phyloP scores from a whole-genome alignment of 2,888 invertebrate species.

The Homarus gammarus region DNA sequence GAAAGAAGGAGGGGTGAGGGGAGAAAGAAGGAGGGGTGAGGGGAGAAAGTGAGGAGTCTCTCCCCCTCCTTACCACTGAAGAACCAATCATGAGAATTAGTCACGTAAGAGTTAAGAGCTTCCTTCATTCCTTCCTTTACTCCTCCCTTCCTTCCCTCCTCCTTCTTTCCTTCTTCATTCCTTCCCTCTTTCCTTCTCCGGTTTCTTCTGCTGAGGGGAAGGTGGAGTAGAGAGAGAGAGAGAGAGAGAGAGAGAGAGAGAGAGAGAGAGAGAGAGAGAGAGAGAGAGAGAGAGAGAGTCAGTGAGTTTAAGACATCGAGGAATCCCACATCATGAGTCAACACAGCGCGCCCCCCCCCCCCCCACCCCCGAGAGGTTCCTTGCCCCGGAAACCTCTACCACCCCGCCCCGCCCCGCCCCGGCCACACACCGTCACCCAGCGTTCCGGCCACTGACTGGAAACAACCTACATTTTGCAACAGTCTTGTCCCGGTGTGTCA shows the following conservation, averaged over 20 bases:
- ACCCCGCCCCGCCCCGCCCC: too few relatives aligned
- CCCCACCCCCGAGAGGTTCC: too few relatives aligned
- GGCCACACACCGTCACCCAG: too few relatives aligned
- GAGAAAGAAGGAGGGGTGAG: too few relatives aligned
- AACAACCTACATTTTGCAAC: too few relatives aligned
- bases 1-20: background rate
- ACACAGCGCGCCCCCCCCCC: too few relatives aligned
- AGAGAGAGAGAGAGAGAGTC: background rate
- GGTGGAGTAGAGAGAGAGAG: background rate
- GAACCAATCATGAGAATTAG: too few relatives aligned
- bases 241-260: background rate
- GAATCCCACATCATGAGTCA: background rate
- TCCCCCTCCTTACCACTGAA: too few relatives aligned
- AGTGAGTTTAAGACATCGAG: background rate
- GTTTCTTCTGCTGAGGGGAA: background rate
- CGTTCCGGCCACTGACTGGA: too few relatives aligned
- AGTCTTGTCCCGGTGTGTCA: too few relatives aligned
- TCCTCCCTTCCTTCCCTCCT: background rate
- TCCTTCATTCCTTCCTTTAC: background rate
- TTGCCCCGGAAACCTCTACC: too few relatives aligned
- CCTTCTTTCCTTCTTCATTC: background rate
- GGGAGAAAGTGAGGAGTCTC: background rate
- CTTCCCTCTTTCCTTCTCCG: background rate
- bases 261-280: background rate
- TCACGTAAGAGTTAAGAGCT: too few relatives aligned